Evolutionary conservation across 2,797 vertebrate genomes (phyloP).

Genomic region (Peromyscus attwateri): DNA sequence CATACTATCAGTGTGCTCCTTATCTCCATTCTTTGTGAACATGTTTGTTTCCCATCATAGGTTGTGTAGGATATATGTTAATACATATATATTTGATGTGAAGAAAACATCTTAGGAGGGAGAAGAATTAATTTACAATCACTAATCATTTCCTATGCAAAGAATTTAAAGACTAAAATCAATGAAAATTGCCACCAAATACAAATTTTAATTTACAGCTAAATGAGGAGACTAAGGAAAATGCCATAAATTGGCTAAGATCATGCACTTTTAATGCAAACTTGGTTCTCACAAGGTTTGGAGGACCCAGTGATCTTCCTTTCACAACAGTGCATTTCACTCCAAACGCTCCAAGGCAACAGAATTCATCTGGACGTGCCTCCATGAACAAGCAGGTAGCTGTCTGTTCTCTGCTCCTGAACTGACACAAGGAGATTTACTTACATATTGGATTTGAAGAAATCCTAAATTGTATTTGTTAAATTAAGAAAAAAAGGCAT

Average conservation of each 20-base stretch:
- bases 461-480: background rate
- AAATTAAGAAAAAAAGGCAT: background rate
- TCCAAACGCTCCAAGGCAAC: background rate
- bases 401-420: background rate
- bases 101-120: background rate
- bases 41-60: background rate
- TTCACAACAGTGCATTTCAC: background rate
- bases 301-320: background rate
- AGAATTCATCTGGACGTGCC: no score
- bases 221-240: background rate
- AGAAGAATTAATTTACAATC: background rate
- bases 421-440: background rate
- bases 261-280: background rate
- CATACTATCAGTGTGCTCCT: background rate
- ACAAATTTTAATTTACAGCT: background rate
- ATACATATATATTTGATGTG: background rate
- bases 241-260: background rate
- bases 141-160: background rate
- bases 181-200: background rate
- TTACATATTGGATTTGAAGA: background rate
- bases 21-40: background rate
- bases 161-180: background rate
- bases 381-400: background rate
- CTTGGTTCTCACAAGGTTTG: background rate
- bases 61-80: background rate